These are phyloP conservation scores for Agelaius phoeniceus DNA, from an alignment of 2,113 vertebrate genomes.

Conservation along the genomic window DNA sequence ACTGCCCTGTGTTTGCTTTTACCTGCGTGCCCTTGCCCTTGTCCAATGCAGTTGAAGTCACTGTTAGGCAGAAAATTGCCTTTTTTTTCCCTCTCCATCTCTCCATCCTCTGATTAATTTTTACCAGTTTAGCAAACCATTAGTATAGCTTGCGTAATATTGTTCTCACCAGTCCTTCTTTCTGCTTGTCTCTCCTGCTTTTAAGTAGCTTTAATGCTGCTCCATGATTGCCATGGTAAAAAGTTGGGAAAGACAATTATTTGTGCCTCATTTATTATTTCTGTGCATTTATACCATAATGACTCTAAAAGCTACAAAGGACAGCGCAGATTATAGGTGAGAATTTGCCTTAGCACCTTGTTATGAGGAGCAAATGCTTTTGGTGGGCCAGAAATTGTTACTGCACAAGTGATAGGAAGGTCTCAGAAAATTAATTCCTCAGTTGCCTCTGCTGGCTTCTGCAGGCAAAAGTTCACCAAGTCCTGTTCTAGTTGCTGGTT, in stretches of 20 bases:
- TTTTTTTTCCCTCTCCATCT: background rate
- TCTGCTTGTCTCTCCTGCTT: background rate
- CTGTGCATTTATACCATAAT: background rate
- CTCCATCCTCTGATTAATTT: background rate
- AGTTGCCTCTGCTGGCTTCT: background rate
- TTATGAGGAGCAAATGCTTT: background rate
- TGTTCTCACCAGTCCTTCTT: background rate
- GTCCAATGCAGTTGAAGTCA: background rate
- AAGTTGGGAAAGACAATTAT: background rate
- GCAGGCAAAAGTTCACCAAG: background rate
- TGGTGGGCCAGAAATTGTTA: background rate
- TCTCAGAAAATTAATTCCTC: background rate
- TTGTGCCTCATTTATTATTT: background rate
- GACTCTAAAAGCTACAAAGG: background rate
- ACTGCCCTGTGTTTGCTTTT: background rate
- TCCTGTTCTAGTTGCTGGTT: background rate
- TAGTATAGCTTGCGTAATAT: background rate
- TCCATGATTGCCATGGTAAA: rapidly evolving
- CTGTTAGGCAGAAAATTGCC: background rate
- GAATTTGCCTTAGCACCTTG: background rate
- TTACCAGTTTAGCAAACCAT: background rate
- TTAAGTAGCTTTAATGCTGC: background rate
- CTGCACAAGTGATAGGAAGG: background rate
- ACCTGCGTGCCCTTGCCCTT: background rate
- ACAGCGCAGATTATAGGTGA: background rate